A percentile compares a stretch with the other conserved stretches of the same genome.
These are phyloP conservation scores for Neolamprologus devosi DNA, from an alignment of 2,113 vertebrate genomes.

Conservation along the genomic window DNA sequence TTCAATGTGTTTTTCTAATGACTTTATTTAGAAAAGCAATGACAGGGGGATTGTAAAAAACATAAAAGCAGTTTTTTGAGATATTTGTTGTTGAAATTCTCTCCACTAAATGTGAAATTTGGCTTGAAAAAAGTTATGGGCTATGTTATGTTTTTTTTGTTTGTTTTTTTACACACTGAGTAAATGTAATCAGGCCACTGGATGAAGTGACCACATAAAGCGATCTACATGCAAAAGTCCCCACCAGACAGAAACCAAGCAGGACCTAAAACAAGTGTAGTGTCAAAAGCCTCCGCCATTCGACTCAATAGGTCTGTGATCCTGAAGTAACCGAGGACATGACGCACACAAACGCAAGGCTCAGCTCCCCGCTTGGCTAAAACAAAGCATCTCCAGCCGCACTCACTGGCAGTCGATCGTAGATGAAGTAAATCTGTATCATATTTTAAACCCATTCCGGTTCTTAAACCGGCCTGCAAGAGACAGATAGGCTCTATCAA, in stretches of 20 bases:
- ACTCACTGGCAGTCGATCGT: conserved; percentile 60
- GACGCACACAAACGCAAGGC: conserved; percentile 3
- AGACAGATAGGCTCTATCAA: conserved; percentile 76
- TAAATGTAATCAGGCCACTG: background rate
- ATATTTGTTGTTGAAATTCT: background rate
- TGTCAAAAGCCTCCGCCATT: conserved; percentile 1
- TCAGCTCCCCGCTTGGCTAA: conserved; percentile 6
- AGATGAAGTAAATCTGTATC: conserved; percentile 72
- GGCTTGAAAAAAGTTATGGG: background rate
- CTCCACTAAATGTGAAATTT: background rate
- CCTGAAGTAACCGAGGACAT: conserved; percentile 14
- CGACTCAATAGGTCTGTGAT: conserved; percentile 12
- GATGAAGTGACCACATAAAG: background rate
- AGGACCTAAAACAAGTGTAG: conserved; percentile 28
- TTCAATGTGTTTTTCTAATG: background rate
- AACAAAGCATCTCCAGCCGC: conserved; percentile 20
- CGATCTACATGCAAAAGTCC: background rate
- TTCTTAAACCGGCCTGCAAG: conserved; percentile 66
- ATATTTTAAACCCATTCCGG: conserved; percentile 68
- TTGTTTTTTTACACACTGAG: background rate
- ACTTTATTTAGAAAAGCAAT: background rate
- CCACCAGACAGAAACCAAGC: conserved; percentile 1
- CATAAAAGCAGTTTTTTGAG: background rate
- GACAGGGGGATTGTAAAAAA: background rate
- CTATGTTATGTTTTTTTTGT: background rate